Percentiles rank a stretch among this genome's conserved stretches.
These are phyloP conservation scores for Micropoecilia bifurca DNA, from an alignment of 2,797 vertebrate species.

Conservation along the genomic window DNA sequence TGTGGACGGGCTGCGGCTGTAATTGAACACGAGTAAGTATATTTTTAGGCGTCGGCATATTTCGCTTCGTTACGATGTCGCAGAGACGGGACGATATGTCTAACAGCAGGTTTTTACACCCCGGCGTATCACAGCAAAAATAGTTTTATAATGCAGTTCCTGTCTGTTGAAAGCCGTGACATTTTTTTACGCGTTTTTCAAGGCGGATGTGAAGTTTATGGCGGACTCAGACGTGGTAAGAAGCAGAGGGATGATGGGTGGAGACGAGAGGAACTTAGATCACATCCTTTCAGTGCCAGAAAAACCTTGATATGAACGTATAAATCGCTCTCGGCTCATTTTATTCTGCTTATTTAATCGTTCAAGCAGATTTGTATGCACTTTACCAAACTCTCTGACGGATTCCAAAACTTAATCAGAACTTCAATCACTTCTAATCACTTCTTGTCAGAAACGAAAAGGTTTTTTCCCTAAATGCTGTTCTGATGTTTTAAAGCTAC, in stretches of 20 bases:
- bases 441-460: neutral
- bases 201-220: neutral
- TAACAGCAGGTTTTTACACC: constrained; percentile 9
- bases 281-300: neutral
- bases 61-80: neutral
- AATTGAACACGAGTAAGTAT: constrained; percentile 48
- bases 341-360: neutral
- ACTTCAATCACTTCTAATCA: neutral
- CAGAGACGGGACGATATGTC: neutral
- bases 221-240: constrained; percentile 7
- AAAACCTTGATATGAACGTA: neutral
- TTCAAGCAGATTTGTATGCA: neutral
- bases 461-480: too few relatives aligned
- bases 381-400: neutral
- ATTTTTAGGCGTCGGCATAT: constrained; percentile 1
- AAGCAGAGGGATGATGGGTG: constrained; percentile 42
- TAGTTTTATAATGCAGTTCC: accelerated
- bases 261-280: constrained; percentile 41
- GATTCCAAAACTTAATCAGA: neutral
- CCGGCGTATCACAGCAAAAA: neutral
- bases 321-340: neutral
- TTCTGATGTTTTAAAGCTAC: neutral
- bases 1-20: constrained; percentile 1
- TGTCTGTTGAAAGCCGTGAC: neutral
- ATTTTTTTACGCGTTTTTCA: constrained; percentile 1